Evolutionary conservation across 1,140 invertebrate species (phyloP), one percentile per base, ranked within the genome.

Genomic region (Temnothorax longispinosus): DNA sequence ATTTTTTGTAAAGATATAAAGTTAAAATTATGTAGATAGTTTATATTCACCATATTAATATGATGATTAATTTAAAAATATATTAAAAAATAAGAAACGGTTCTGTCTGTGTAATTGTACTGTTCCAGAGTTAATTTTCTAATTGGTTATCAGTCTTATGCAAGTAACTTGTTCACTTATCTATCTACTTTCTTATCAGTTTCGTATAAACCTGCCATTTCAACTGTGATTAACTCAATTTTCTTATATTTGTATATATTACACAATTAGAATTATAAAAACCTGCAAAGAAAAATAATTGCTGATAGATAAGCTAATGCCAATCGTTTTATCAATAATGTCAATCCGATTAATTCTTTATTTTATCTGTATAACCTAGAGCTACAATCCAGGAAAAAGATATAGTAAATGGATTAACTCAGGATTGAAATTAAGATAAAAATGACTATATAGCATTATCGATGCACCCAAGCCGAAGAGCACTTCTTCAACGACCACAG

Each of bases 231-330:
- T 71, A 81, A n/a, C 13, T 8, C 2, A 32, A 10, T 44, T 32
- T 71, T 44, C 27, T 32, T 8, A 38, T 41, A 56, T 81, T 81
- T 81, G 44, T 27, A 15, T n/a, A 65, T 11, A 65, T 38, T 38
- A 65, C n/a, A 27, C 35, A 81, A 69, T 44, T 35, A 81, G 15
- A 0, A 58, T 78, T 21, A 62, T 7, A 56, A 15, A 8, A 44
- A 54, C 2, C n/a, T 56, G n/a, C 18, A 47, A 35, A 58, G 13
- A 0, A 27, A 47, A 21, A 27, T 80, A 54, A 80, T 67, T 50
- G 50, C 18, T 72, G 52, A 71, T 47, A 44, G 21, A 18, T 35
- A 71, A 56, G 10, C 50, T 27, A 81, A 56, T 27, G 47, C 15
- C 35, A n/a, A 60, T 41, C 6, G n/a, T 21, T n/a, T 35, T 38